Conservation (phyloP, 1,140 invertebrate species). For the Colletes gigas region DNA sequence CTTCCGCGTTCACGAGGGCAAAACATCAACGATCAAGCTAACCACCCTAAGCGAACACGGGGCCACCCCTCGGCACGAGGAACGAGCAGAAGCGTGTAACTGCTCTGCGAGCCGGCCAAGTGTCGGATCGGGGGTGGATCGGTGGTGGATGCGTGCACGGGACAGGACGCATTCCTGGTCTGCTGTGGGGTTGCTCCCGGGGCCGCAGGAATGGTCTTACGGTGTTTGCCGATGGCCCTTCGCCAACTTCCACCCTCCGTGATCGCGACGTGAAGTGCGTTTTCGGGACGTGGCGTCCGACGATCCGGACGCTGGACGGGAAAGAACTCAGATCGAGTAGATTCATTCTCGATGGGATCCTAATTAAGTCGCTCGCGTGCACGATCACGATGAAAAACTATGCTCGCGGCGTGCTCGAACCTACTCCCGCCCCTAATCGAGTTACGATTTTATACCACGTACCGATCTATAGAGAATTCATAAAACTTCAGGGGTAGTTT, state of each 20-base stretch:
- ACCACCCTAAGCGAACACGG: slow-evolving; percentile 59
- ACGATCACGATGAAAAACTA: no score
- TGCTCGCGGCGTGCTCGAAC: no score
- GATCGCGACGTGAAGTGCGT: slow-evolving; percentile 27
- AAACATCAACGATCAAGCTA: slow-evolving; percentile 78
- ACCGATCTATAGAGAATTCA: no score
- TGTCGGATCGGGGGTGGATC: slow-evolving; percentile 60
- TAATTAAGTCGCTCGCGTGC: slow-evolving; percentile 23
- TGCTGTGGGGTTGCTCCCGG: slow-evolving; percentile 25
- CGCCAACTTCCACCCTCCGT: slow-evolving; percentile 48
- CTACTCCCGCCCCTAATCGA: no score
- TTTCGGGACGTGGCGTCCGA: background rate
- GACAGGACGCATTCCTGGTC: slow-evolving; percentile 66
- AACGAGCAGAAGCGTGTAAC: slow-evolving; percentile 59
- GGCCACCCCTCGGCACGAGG: slow-evolving; percentile 36
- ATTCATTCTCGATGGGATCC: slow-evolving; percentile 14
- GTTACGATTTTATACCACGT: no score
- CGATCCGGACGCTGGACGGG: background rate
- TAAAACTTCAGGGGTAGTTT: no score
- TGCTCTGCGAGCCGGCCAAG: slow-evolving; percentile 62
- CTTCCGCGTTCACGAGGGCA: slow-evolving; percentile 54
- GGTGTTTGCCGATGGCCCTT: slow-evolving; percentile 60
- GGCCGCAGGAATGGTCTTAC: slow-evolving; percentile 55
- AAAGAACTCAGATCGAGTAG: slow-evolving; percentile 27
- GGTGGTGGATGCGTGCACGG: slow-evolving; percentile 63